Evolutionary conservation across 2,888 invertebrate species (phyloP), one percentile per base, ranked within the genome.

Genomic region (Holacanthella duospinosa): DNA sequence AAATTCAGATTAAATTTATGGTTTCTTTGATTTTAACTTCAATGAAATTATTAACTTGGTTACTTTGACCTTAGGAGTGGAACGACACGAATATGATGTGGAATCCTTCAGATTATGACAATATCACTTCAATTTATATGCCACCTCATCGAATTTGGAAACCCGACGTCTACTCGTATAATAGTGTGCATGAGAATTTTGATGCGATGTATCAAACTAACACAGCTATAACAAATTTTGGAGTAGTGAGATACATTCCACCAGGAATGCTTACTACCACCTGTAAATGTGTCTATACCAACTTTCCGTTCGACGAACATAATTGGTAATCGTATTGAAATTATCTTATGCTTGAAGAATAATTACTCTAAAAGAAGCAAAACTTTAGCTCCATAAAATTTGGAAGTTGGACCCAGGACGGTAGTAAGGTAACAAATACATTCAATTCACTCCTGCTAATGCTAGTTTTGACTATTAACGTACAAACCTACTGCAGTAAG

Each of bases 331-430:
- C n/a, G 4, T 16, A 21, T 48, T 48, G 21, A 4, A 36, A 36
- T 36, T 36, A 12, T 36, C 16, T 48, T 48, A 21, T 48, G 19
- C 4, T 48, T 48, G 6, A 16, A 36, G 16, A 12, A 12, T 36
- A 12, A 12, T 36, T 36, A 12, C 16, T 36, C 16, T 36, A 12
- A 36, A 12, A 16, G 36, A 36, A 12, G 6, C n/a, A 48, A n/a
- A 9, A 16, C n/a, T 48, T 48, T 48, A 48, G 48, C n/a, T 9
- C 4, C 21, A 48, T 48, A 9, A 48, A 48, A 21, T 48, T 48
- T 48, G 48, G 48, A n/a, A 48, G 48, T 21, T 48, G 48, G 48
- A 48, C 48, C n/a, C n/a, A 48, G 4, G 21, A 48, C n/a, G 48
- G 19, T 4, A 21, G 48, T n/a, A n/a, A 9, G 48, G 48, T 48